phyloP scores from a whole-genome alignment of 2,888 invertebrate species.

The Dolichomitus sp. region DNA sequence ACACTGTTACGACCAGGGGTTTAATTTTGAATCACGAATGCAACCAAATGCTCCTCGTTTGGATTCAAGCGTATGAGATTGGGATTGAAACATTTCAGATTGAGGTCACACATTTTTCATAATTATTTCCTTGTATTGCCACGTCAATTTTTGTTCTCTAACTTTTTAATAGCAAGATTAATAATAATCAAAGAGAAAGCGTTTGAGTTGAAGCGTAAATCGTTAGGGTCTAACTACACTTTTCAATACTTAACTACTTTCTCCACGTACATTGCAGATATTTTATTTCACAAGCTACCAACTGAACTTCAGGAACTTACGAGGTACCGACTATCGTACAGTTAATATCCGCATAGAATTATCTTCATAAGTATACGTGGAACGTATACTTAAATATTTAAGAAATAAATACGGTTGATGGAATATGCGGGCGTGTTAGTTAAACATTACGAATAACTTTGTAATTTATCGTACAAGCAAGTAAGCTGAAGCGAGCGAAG shows the following conservation, averaged over 20 bases:
- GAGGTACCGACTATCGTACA: background rate
- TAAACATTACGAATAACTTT: slow-evolving; percentile 6
- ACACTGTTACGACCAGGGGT: background rate
- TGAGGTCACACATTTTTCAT: background rate
- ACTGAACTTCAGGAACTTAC: background rate
- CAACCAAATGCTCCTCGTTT: no score
- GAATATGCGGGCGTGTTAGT: background rate
- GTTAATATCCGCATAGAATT: background rate
- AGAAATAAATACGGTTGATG: background rate
- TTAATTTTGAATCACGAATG: background rate
- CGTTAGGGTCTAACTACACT: background rate
- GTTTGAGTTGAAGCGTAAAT: background rate
- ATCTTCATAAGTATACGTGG: background rate
- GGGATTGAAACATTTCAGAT: background rate
- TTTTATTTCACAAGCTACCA: background rate
- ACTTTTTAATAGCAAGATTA: no score
- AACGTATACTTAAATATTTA: background rate
- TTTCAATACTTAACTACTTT: background rate
- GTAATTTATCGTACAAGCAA: slow-evolving; percentile 1
- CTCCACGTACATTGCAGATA: background rate
- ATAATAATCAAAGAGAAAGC: background rate
- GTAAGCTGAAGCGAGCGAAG: background rate
- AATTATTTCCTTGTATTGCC: no score
- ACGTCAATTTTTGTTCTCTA: no score
- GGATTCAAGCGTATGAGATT: background rate